These are phyloP conservation scores for Trichomalopsis sarcophagae DNA, from an alignment of 1,140 invertebrate genomes.

Conservation along the genomic window DNA sequence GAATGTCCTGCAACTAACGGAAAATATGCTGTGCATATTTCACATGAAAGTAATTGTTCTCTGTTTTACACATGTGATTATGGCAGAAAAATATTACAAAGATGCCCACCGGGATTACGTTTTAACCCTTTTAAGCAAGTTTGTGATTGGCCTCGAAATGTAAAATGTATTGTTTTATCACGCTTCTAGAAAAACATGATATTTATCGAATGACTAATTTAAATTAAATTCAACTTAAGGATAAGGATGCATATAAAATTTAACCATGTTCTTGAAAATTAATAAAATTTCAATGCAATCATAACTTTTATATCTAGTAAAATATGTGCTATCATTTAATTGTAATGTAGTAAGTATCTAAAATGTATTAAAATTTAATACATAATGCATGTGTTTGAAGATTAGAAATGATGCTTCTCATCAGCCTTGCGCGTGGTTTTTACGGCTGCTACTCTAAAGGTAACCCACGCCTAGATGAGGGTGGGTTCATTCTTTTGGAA, in stretches of 20 bases:
- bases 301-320: no score
- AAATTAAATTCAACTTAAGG: no score
- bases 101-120: constrained; percentile 20
- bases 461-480: background rate
- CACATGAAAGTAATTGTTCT: constrained; percentile 35
- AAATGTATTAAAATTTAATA: background rate
- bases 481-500: background rate
- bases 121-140: constrained; percentile 20
- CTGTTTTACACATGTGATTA: constrained; percentile 23
- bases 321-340: no score
- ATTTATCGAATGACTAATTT: no score
- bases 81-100: background rate
- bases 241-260: no score
- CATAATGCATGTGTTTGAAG: background rate
- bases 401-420: background rate
- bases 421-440: background rate
- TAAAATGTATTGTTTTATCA: constrained; percentile 7
- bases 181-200: background rate
- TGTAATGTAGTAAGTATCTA: background rate
- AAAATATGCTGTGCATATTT: background rate
- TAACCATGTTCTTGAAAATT: no score
- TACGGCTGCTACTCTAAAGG: background rate
- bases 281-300: no score
- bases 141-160: constrained; percentile 40
- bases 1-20: background rate